Percentiles rank a stretch among this genome's conserved stretches.
Conservation (phyloP, 2,797 vertebrate species). For the Pelodytes ibericus region DNA sequence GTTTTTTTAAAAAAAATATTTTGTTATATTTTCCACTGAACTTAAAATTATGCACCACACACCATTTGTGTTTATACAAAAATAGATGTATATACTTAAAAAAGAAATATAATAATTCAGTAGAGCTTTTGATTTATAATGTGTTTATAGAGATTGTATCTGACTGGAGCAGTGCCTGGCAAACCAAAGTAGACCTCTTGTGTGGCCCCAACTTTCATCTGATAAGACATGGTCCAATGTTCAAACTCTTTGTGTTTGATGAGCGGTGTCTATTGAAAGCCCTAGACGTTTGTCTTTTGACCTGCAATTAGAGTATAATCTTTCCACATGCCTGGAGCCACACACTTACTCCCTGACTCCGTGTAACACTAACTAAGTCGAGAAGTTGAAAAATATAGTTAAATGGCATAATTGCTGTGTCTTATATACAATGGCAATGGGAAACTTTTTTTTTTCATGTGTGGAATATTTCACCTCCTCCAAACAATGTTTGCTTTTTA, state of each 20-base stretch:
- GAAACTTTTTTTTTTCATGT: too few relatives aligned
- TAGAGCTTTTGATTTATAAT: background rate
- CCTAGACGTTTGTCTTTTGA: background rate
- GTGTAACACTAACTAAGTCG: too few relatives aligned
- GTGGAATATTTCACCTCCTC: too few relatives aligned
- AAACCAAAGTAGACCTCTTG: background rate
- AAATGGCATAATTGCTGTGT: too few relatives aligned
- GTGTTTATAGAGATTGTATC: conserved; percentile 23
- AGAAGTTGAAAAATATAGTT: too few relatives aligned
- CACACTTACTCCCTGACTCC: too few relatives aligned
- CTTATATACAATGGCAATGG: too few relatives aligned
- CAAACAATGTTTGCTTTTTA: too few relatives aligned
- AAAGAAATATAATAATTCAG: background rate
- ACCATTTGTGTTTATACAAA: background rate
- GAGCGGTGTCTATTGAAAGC: background rate
- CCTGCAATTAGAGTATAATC: background rate
- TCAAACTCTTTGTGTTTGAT: background rate
- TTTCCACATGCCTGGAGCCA: background rate
- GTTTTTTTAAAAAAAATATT: background rate
- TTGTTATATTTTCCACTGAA: background rate
- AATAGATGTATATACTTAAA: background rate
- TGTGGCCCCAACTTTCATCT: background rate
- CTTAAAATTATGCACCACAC: background rate
- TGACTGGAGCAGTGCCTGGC: background rate
- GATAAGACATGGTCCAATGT: background rate